Base-by-base conservation (phyloP, 23 tunicate species). In the Styela clava region DNA sequence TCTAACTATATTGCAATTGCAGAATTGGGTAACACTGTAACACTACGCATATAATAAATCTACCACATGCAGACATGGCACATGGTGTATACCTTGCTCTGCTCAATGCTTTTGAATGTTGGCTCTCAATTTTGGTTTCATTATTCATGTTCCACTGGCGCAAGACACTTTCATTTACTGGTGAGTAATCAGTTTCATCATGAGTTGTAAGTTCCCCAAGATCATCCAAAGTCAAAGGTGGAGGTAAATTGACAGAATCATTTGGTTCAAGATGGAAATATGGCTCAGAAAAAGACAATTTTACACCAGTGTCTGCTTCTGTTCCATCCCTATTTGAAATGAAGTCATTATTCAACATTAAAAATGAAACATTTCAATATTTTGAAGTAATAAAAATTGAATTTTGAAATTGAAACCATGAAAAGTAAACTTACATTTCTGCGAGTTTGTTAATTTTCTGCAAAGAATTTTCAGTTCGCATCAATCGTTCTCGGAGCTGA, bases 101-200 rank as follows among this genome's bases (percentile, higher is more conserved):
- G n/a, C 56, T 44, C 56, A 12, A 44, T 5, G 12, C 12, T 44
- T 12, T 44, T 12, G 56, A 44, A 44, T 44, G 56, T 44, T 22
- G 19, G 19, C 71, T 22, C 18, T 29, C 71, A 67, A 25, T 22
- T 25, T 29, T 19, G 31, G 31, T 67, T 18, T 1, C 71, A 1
- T 29, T 67, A 67, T 67, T 67, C 71, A 67, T 67, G 31, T 67
- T 67, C 71, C 71, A 67, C 22, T 67, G 31, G 22, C 71, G 71
- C 24, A 67, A 24, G 19, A 67, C 71, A 29, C 31, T 67, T 24
- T 67, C 71, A 67, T 67, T 29, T 25, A 67, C 24, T 16, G 71
- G 71, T 16, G 71, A 67, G 22, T 67, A 67, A 67, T 25, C 71
- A 67, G 71, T 67, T 24, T 25, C 71, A 67, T 67, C 71, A 25